Conservation (phyloP, 2,888 invertebrate species). For the Lordiphosa andalusiaca region DNA sequence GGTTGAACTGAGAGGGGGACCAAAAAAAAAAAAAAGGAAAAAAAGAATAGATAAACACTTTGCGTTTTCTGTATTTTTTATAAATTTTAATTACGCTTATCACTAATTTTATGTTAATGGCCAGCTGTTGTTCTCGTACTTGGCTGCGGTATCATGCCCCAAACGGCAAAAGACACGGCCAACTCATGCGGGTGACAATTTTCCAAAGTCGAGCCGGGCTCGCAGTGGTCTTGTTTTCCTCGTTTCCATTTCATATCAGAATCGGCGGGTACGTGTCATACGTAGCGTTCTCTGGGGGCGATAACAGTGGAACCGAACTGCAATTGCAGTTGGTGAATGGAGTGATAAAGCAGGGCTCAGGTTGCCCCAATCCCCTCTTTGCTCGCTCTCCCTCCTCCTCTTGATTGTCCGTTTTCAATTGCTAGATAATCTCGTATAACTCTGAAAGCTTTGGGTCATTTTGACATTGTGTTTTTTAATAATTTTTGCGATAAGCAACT, state of each 20-base stretch:
- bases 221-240: not conserved
- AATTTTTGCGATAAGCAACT: slow-evolving; percentile 53
- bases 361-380: slow-evolving; percentile 42
- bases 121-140: slow-evolving; percentile 50
- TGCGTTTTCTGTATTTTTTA: slow-evolving; percentile 38
- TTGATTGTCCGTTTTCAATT: slow-evolving; percentile 35
- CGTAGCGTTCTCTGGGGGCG: slow-evolving; percentile 13
- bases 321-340: slow-evolving; percentile 31
- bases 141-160: slow-evolving; percentile 19
- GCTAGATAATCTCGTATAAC: slow-evolving; percentile 55
- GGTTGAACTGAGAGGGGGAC: too few relatives aligned
- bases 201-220: slow-evolving; percentile 20
- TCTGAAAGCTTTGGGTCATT: slow-evolving; percentile 49
- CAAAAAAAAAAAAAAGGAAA: not conserved
- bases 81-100: slow-evolving; percentile 70
- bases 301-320: slow-evolving; percentile 24
- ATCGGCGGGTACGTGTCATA: slow-evolving; percentile 15
- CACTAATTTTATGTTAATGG: slow-evolving; percentile 77
- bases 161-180: slow-evolving; percentile 15
- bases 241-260: slow-evolving; percentile 6
- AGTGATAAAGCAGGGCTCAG: slow-evolving; percentile 49
- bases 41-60: slow-evolving; percentile 41
- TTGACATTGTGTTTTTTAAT: slow-evolving; percentile 70
- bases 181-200: slow-evolving; percentile 61
- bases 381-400: not conserved